Conservation (phyloP, 2,888 invertebrate genomes). For the Plagodis dolabraria region DNA sequence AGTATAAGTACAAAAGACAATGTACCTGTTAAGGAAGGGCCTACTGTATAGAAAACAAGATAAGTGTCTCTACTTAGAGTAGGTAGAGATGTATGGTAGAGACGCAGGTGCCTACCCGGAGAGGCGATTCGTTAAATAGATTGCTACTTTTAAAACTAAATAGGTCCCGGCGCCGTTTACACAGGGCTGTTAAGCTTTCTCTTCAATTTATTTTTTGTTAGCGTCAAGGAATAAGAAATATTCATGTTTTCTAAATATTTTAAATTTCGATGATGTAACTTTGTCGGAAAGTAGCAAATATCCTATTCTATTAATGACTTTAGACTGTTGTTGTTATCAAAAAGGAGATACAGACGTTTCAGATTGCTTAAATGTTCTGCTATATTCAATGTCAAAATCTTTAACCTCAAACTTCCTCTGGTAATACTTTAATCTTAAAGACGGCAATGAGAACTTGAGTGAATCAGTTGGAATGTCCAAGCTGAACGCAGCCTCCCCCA, state of each 20-base stretch:
- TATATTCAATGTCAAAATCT: too few relatives aligned
- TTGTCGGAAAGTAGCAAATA: too few relatives aligned
- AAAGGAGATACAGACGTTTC: too few relatives aligned
- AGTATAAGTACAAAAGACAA: not conserved
- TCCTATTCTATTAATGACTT: not conserved
- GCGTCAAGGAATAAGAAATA: constrained; percentile 5
- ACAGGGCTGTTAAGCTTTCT: constrained; percentile 22
- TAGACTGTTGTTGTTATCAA: not conserved
- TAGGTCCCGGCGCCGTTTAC: constrained; percentile 24
- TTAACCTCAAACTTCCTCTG: too few relatives aligned
- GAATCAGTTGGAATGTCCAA: too few relatives aligned
- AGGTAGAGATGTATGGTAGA: constrained; percentile 4
- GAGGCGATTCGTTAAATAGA: constrained; percentile 31
- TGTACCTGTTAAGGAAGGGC: not conserved
- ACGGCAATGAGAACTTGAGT: too few relatives aligned
- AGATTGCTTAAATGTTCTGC: too few relatives aligned
- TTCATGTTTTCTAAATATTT: too few relatives aligned
- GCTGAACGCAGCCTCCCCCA: not conserved
- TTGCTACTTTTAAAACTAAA: constrained; percentile 36
- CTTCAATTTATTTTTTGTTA: constrained; percentile 24
- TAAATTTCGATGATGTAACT: too few relatives aligned
- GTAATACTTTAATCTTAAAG: too few relatives aligned
- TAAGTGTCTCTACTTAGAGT: constrained; percentile 5
- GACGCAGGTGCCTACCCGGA: constrained; percentile 29
- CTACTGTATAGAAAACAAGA: constrained; percentile 1